Base-by-base conservation (phyloP, 1,140 invertebrate genomes). In the Drosophila setifemur region DNA sequence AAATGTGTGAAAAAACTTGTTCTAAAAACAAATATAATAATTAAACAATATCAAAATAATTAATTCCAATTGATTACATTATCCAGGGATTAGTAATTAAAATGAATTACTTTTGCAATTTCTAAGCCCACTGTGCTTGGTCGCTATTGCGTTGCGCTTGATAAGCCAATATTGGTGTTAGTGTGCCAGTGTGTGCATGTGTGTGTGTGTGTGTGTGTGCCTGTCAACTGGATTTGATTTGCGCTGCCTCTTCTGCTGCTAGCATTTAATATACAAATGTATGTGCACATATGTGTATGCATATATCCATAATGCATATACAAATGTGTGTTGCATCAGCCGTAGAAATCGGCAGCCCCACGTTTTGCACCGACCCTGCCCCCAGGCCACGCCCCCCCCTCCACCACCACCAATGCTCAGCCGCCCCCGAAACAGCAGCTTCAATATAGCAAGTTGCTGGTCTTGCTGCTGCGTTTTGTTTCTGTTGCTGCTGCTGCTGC, bases 201-300 rank as follows among this genome's bases (percentile, higher is more conserved):
- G 57, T 71, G 49, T 82, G 72, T 83, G 73, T 85, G 67, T 77
- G 52, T 83, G 78, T 81, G 2, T 2, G 57, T 71, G 49, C 76
- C 71, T 83, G 73, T 85, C 79, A 83, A 83, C 79, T 83, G 79
- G 74, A 79, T 83, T 79, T 83, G 79, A 85, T 83, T 83, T 71
- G 54, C 69, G 48, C 50, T 73, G 73, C 54, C 54, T 47, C 47
- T 67, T 63, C 49, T 52, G 68, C 63, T 54, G 48, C 28, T 31
- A 47, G 28, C 53, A 35, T 21, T 37, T 37, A 37, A 39, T 61
- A 64, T 31, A 63, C 54, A 25, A 14, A n/a, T n/a, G n/a, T n/a
- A n/a, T n/a, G n/a, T n/a, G n/a, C n/a, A n/a, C n/a, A n/a, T n/a
- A n/a, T n/a, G n/a, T n/a, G n/a, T n/a, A n/a, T n/a, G n/a, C n/a